phyloP scores from a whole-genome alignment of 1,140 invertebrate genomes.

The Ericerus pela region DNA sequence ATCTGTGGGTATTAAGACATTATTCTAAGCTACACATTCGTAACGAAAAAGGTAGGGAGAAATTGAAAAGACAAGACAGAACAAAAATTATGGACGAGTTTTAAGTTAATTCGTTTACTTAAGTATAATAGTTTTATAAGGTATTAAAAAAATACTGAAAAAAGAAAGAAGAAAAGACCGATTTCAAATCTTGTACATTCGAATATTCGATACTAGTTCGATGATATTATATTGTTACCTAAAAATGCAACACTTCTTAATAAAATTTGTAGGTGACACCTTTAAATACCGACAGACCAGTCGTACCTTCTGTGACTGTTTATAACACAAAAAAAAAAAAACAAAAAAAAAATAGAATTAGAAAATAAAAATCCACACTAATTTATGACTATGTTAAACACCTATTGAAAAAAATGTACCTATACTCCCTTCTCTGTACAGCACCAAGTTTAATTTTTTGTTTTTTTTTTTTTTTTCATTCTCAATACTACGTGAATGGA shows the following conservation, averaged over 20 bases:
- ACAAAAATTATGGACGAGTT: not conserved
- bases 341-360: no score
- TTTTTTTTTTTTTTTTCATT: not conserved
- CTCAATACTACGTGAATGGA: constrained; percentile 2
- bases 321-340: not conserved
- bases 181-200: not conserved
- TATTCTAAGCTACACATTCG: no score
- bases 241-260: not conserved
- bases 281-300: not conserved
- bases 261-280: constrained; percentile 12
- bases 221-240: not conserved
- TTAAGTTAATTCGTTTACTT: constrained; percentile 2
- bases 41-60: no score
- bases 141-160: not conserved
- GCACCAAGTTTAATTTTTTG: no score
- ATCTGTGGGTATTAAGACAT: no score
- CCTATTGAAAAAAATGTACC: constrained; percentile 10
- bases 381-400: constrained; percentile 12
- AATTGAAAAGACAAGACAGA: constrained; percentile 3
- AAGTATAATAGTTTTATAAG: not conserved
- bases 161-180: not conserved
- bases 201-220: constrained; percentile 2
- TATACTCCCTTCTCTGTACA: no score
- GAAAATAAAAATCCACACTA: no score
- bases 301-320: not conserved